Conservation (phyloP, 2,113 vertebrate species). For the Mustelus asterias region DNA sequence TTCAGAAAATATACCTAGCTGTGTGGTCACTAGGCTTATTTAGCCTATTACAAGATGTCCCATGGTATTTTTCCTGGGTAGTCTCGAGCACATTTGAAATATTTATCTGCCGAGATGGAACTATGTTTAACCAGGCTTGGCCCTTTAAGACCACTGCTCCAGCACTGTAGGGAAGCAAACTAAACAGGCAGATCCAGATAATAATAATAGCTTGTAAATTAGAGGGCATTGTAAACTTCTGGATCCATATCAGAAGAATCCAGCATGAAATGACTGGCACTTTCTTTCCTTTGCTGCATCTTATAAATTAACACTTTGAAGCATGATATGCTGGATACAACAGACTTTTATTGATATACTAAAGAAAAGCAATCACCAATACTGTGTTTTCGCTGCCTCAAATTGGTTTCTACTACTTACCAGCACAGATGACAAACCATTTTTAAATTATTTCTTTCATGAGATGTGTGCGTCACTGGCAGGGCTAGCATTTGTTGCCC, state of each 20-base stretch:
- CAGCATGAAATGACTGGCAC: neutral
- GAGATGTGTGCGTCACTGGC: neutral
- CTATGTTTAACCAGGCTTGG: neutral
- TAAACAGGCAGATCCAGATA: conserved; percentile 3
- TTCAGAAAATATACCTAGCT: neutral
- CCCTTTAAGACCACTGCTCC: neutral
- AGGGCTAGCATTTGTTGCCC: neutral
- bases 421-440: neutral
- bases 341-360: neutral
- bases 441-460: neutral
- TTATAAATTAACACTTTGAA: neutral
- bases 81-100: neutral
- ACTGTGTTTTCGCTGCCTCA: neutral
- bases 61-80: neutral
- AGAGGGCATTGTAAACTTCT: neutral
- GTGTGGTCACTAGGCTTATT: neutral
- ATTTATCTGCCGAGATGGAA: neutral
- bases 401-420: neutral
- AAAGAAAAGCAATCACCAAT: neutral
- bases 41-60: neutral
- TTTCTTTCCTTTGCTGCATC: neutral
- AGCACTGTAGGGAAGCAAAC: neutral
- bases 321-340: neutral
- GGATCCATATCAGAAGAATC: neutral
- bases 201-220: neutral